Evolutionary conservation across 2,113 vertebrate species (phyloP).

Genomic region (Toxostoma redivivum): DNA sequence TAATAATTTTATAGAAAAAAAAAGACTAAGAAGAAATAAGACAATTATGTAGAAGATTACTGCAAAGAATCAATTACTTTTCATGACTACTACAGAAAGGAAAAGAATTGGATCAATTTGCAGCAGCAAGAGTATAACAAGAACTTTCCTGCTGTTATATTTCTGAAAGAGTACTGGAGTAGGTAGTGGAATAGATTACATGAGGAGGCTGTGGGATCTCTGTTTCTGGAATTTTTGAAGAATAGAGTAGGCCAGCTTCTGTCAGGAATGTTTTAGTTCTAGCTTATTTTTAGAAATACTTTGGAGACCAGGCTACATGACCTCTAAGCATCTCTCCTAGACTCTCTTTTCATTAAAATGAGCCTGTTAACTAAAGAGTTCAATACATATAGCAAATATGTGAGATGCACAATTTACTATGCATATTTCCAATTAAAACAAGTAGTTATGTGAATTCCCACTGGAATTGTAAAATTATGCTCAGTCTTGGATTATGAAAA

Average conservation of each 20-base stretch:
- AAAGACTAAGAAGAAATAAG: not conserved
- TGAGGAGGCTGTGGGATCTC: not conserved
- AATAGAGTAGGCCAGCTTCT: not conserved
- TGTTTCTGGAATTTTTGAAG: not conserved
- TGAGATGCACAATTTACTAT: not conserved
- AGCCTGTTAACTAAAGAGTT: not conserved
- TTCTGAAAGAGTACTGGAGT: not conserved
- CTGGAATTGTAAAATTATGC: not conserved
- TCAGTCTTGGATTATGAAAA: not conserved
- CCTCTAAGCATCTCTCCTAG: not conserved
- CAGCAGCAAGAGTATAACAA: not conserved
- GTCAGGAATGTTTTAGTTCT: not conserved
- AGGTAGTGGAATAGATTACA: not conserved
- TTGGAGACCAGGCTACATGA: not conserved
- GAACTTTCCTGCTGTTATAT: not conserved
- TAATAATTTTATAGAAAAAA: not conserved
- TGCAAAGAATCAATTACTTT: not conserved
- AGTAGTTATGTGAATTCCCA: not conserved
- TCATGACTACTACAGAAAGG: not conserved
- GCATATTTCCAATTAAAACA: not conserved
- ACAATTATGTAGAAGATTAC: not conserved
- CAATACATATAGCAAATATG: not conserved
- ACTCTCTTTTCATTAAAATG: not conserved
- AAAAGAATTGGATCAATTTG: not conserved
- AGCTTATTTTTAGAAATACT: not conserved